These are phyloP conservation scores for Acanthopleura granulata DNA, from an alignment of 2,888 invertebrate genomes.

Conservation along the genomic window DNA sequence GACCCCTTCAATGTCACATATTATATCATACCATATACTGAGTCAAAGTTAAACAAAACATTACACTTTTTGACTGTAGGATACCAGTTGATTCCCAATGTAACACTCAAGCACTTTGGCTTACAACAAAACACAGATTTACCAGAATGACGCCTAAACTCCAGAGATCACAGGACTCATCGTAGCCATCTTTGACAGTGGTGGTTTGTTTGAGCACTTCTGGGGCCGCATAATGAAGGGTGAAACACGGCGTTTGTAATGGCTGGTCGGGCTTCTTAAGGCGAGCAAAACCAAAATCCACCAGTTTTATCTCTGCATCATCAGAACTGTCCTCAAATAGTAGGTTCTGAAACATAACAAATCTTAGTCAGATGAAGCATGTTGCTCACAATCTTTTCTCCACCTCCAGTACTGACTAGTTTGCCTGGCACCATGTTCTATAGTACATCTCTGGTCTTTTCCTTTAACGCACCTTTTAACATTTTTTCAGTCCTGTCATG, in stretches of 20 bases:
- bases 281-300: constrained; percentile 97
- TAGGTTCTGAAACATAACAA: constrained; percentile 74
- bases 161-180: constrained; percentile 95
- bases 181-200: constrained; percentile 74
- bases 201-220: constrained; percentile 83
- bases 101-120: background rate
- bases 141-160: constrained; percentile 93
- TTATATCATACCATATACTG: too few relatives aligned
- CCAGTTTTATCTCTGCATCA: constrained; percentile 83
- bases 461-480: too few relatives aligned
- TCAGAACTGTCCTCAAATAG: constrained; percentile 76
- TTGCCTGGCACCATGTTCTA: too few relatives aligned
- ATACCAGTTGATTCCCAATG: too few relatives aligned
- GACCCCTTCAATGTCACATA: too few relatives aligned
- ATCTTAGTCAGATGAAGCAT: background rate
- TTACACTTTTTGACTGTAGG: too few relatives aligned
- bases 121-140: constrained; percentile 53
- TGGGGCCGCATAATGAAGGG: constrained; percentile 94
- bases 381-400: too few relatives aligned
- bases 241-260: constrained; percentile 87
- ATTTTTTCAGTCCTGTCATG: too few relatives aligned
- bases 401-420: too few relatives aligned
- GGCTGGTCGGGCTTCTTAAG: constrained; percentile 73
- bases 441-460: too few relatives aligned
- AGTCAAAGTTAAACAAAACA: too few relatives aligned